Percentiles rank a stretch among this genome's conserved stretches.
These are phyloP conservation scores for Uria lomvia DNA, from an alignment of 2,113 vertebrate genomes.

Conservation along the genomic window DNA sequence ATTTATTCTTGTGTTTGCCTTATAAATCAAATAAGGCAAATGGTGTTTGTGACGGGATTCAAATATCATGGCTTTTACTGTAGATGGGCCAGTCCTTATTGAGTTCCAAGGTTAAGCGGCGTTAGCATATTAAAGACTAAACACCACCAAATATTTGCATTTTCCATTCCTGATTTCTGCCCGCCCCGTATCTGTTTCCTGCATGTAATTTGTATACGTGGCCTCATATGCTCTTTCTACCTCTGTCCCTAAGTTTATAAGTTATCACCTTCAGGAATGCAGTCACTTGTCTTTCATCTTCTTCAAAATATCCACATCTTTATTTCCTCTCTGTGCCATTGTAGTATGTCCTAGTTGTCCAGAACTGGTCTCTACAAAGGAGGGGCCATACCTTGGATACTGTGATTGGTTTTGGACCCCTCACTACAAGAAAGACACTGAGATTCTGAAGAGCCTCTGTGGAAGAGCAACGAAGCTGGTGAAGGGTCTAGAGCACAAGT, in stretches of 20 bases:
- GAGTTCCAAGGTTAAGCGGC: not conserved
- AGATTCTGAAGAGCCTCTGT: not conserved
- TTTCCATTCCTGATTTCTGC: not conserved
- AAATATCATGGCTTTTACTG: not conserved
- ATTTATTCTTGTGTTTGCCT: not conserved
- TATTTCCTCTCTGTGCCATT: not conserved
- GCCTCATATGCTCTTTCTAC: not conserved
- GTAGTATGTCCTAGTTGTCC: not conserved
- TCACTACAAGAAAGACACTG: too few species aligned
- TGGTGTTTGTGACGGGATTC: not conserved
- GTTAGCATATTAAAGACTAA: not conserved
- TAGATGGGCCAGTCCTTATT: not conserved
- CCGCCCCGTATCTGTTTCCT: rapidly evolving
- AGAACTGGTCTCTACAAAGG: not conserved
- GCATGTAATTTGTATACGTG: not conserved
- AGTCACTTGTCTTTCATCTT: not conserved
- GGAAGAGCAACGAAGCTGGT: not conserved
- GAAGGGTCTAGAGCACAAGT: not conserved
- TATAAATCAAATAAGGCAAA: not conserved
- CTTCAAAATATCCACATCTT: not conserved
- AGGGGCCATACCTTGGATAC: not conserved
- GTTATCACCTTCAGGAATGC: not conserved
- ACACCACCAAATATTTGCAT: not conserved
- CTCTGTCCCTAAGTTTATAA: not conserved
- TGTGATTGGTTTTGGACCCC: not conserved